Conservation (phyloP, 2,113 vertebrate genomes). For the Maccullochella peelii region DNA sequence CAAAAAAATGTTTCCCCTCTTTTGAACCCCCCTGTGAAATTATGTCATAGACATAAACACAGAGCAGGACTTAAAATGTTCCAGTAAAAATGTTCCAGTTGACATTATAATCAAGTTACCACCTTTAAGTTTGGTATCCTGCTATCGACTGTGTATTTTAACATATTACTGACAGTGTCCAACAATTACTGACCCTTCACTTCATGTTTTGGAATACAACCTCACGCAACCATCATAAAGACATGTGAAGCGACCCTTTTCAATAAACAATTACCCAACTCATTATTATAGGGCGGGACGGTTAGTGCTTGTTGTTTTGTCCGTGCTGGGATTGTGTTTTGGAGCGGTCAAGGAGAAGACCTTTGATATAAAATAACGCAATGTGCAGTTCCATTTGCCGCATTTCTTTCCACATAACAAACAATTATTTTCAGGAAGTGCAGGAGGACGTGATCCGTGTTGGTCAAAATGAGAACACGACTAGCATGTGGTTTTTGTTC, state of each 20-base stretch:
- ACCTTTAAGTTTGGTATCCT: conserved; percentile 26
- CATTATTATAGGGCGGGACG: conserved; percentile 66
- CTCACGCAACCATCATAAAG: conserved; percentile 37
- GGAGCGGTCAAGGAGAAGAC: conserved; percentile 46
- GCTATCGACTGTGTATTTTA: conserved; percentile 27
- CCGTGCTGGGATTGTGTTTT: conserved; percentile 44
- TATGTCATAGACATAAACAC: conserved; percentile 71
- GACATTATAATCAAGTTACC: conserved; percentile 67
- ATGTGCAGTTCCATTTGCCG: conserved; percentile 42
- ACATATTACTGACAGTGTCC: conserved; percentile 25
- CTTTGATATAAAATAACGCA: conserved; percentile 50
- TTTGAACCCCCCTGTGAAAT: conserved; percentile 56
- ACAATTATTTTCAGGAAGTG: conserved; percentile 59
- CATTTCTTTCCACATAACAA: conserved; percentile 71
- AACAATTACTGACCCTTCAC: conserved; percentile 29
- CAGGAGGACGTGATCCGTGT: conserved; percentile 39
- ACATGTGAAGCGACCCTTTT: conserved; percentile 53
- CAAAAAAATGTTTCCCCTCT: conserved; percentile 55
- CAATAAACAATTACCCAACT: conserved; percentile 63
- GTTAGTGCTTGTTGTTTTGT: conserved; percentile 38
- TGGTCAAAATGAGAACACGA: conserved; percentile 44
- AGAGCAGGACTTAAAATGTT: conserved; percentile 52
- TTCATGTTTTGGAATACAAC: conserved; percentile 40
- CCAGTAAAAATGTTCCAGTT: conserved; percentile 69
- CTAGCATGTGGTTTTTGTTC: conserved; percentile 60